Evolutionary conservation across 2,113 vertebrate genomes (phyloP).

Genomic region (Hippocampus zosterae): DNA sequence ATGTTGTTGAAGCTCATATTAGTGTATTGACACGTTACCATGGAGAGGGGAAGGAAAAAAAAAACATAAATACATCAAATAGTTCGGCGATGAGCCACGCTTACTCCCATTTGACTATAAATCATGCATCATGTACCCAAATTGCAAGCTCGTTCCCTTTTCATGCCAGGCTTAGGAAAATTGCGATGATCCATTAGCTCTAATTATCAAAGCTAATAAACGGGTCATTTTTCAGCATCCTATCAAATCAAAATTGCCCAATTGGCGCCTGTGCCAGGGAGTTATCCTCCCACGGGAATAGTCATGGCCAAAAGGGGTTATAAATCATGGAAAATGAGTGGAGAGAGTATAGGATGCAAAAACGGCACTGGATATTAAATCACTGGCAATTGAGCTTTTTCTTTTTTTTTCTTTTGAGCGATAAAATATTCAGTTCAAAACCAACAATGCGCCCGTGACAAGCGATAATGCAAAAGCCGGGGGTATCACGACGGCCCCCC

Average conservation of each 20-base stretch:
- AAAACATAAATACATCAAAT: slow-evolving; percentile 12
- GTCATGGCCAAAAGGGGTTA: slow-evolving; percentile 60
- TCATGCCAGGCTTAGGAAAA: slow-evolving; percentile 52
- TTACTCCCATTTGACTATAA: slow-evolving; percentile 39
- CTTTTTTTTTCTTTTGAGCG: neutral
- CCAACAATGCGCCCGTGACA: neutral
- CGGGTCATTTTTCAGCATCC: slow-evolving; percentile 59
- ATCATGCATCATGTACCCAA: slow-evolving; percentile 40
- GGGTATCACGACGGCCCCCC: too few relatives aligned
- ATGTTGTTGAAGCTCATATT: neutral
- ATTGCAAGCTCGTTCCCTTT: slow-evolving; percentile 41
- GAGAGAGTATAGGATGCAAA: slow-evolving; percentile 60
- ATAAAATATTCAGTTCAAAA: neutral
- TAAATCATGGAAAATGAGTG: slow-evolving; percentile 71
- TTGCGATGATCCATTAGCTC: slow-evolving; percentile 60
- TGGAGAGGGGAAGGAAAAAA: neutral
- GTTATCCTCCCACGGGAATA: slow-evolving; percentile 59
- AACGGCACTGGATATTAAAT: slow-evolving; percentile 60
- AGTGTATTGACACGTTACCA: neutral
- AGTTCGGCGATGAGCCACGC: slow-evolving; percentile 24
- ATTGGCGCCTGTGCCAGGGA: slow-evolving; percentile 55
- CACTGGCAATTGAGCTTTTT: slow-evolving; percentile 59
- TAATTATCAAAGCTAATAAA: slow-evolving; percentile 69
- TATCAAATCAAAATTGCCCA: slow-evolving; percentile 64
- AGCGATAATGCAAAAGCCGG: neutral